A percentile compares a stretch with the other conserved stretches of the same genome.
Conservation (phyloP, 2,797 vertebrate species). For the Pseudochirops cupreus region DNA sequence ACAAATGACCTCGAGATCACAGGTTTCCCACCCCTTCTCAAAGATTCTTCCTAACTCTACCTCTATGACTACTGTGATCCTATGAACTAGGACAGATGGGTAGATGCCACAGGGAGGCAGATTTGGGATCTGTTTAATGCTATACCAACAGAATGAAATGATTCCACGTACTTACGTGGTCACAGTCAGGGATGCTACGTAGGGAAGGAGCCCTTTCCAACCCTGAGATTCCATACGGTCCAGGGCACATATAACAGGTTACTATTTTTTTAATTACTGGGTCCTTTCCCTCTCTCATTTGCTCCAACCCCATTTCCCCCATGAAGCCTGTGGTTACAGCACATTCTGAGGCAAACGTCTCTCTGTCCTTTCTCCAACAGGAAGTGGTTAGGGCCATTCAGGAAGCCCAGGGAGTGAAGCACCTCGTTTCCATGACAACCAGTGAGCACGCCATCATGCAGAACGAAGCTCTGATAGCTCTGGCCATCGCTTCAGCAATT, state of each 20-base stretch:
- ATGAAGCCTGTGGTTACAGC: neutral
- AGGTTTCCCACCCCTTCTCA: neutral
- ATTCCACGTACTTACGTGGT: neutral
- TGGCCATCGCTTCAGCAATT: slow-evolving; percentile 91
- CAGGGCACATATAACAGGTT: neutral
- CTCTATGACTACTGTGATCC: neutral
- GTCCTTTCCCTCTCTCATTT: neutral
- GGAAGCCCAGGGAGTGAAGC: slow-evolving; percentile 89
- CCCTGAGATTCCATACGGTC: neutral
- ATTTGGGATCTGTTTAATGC: neutral
- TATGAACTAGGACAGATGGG: neutral
- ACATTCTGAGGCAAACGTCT: neutral
- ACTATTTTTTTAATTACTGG: neutral
- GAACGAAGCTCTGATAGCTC: slow-evolving; percentile 92
- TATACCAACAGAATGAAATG: neutral
- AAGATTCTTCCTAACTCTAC: neutral
- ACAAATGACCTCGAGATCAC: too few relatives aligned
- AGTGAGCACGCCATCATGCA: slow-evolving; percentile 92
- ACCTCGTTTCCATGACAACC: slow-evolving; percentile 92
- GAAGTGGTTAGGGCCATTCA: slow-evolving; percentile 91
- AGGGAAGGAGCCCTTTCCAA: neutral
- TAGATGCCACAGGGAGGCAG: neutral
- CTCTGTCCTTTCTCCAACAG: slow-evolving; percentile 81
- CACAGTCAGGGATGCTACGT: neutral
- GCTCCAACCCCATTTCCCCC: neutral